Evolutionary conservation across 2,113 vertebrate species (phyloP).

Genomic region (Takifugu flavidus): DNA sequence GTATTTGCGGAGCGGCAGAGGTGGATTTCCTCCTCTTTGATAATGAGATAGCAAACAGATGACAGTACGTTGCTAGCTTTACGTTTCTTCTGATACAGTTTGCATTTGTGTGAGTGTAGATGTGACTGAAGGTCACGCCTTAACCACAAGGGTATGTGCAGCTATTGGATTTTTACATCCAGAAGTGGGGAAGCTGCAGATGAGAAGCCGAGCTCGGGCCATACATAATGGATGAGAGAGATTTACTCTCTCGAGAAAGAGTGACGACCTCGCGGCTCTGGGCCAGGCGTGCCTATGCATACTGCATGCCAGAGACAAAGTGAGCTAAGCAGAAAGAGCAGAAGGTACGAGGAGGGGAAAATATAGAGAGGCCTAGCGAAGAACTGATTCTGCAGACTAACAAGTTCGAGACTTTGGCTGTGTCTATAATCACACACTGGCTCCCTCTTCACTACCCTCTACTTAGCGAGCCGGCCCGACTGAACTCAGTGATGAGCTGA

Average conservation of each 20-base stretch:
- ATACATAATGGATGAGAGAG: constrained; percentile 59
- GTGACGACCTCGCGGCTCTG: constrained; percentile 18
- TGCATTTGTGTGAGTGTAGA: constrained; percentile 6
- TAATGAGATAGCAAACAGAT: not conserved
- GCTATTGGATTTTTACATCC: constrained; percentile 19
- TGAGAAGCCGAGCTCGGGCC: constrained; percentile 35
- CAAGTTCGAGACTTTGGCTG: no score
- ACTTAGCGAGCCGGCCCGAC: no score
- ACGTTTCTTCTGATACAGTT: not conserved
- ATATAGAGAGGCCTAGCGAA: not conserved
- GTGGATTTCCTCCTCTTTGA: not conserved
- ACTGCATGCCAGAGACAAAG: constrained; percentile 29
- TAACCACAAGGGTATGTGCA: constrained; percentile 13
- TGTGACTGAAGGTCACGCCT: constrained; percentile 28
- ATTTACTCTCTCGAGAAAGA: constrained; percentile 33
- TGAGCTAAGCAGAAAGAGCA: constrained; percentile 1
- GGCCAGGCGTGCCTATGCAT: constrained; percentile 23
- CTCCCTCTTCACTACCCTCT: no score
- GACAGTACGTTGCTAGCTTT: not conserved
- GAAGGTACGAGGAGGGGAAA: constrained; percentile 3
- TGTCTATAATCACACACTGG: no score
- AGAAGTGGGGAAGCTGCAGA: constrained; percentile 20
- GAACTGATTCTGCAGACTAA: constrained; percentile 6
- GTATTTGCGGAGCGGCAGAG: no score
- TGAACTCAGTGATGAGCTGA: no score